These are phyloP conservation scores for Tonatia bakeri DNA, from an alignment of 2,113 vertebrate genomes.

Conservation along the genomic window DNA sequence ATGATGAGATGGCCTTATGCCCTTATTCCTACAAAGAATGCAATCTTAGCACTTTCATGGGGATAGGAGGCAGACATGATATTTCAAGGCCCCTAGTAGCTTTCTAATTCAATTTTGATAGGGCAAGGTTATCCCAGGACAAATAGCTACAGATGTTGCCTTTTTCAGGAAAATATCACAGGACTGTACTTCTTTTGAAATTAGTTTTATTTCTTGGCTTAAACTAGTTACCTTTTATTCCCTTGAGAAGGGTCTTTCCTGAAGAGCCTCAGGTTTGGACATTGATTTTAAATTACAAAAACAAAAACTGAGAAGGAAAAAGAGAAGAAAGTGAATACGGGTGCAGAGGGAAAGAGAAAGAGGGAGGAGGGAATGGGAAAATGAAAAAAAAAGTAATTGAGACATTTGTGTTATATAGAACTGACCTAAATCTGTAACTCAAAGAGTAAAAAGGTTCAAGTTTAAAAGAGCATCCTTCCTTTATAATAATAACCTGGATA, in stretches of 20 bases:
- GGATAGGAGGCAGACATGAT: background rate
- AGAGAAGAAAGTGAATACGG: background rate
- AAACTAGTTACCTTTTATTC: background rate
- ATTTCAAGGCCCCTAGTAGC: background rate
- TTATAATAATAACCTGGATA: background rate
- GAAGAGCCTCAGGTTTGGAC: background rate
- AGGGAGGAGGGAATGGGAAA: background rate
- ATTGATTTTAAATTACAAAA: slow-evolving; percentile 30
- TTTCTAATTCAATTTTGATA: slow-evolving; percentile 24
- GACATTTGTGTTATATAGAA: background rate
- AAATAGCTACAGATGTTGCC: background rate
- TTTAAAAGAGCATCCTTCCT: background rate
- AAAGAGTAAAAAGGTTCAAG: background rate
- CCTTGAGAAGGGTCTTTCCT: background rate
- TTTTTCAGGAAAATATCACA: slow-evolving; percentile 1
- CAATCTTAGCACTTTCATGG: background rate
- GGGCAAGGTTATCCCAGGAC: background rate
- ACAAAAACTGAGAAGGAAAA: background rate
- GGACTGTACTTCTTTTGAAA: background rate
- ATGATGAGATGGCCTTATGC: background rate
- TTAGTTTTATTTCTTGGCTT: background rate
- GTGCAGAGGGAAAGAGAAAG: background rate
- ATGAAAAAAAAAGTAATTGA: background rate
- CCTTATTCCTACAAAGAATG: background rate
- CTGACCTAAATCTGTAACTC: background rate